phyloP scores from a whole-genome alignment of 2,797 vertebrate species.

The Gallinago solitaria region DNA sequence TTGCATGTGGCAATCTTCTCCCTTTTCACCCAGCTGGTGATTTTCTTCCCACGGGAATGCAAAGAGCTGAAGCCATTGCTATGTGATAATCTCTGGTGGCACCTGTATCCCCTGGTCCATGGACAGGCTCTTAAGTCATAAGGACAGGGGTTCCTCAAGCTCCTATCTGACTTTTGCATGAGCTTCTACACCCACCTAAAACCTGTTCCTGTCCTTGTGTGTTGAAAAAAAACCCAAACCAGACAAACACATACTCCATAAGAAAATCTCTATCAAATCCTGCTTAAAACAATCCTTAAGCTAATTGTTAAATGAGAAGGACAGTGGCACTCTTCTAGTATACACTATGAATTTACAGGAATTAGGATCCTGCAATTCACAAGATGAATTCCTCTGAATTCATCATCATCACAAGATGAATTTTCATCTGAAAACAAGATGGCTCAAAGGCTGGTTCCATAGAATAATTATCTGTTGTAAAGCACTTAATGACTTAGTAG shows the following conservation, averaged over 20 bases:
- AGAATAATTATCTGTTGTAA: neutral
- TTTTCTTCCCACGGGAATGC: neutral
- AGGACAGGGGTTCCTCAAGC: neutral
- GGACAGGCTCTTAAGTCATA: neutral
- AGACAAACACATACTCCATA: neutral
- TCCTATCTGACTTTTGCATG: neutral
- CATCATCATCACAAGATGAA: too few species aligned
- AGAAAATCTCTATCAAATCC: neutral
- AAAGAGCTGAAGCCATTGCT: neutral
- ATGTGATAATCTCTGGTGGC: neutral
- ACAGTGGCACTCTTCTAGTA: neutral
- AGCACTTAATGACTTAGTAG: neutral
- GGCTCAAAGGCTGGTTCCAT: neutral
- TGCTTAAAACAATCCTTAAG: neutral
- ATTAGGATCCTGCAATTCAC: neutral
- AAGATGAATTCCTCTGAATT: too few species aligned
- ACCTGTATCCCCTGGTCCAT: neutral
- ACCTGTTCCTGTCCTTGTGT: neutral
- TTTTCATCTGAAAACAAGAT: neutral
- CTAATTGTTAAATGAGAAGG: neutral
- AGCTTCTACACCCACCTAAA: neutral
- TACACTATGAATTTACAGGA: neutral
- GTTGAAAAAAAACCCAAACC: neutral
- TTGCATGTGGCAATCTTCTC: neutral
- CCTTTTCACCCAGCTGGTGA: neutral